Evolutionary conservation across 2,113 vertebrate genomes (phyloP).

Genomic region (Neopipo cinnamomea): DNA sequence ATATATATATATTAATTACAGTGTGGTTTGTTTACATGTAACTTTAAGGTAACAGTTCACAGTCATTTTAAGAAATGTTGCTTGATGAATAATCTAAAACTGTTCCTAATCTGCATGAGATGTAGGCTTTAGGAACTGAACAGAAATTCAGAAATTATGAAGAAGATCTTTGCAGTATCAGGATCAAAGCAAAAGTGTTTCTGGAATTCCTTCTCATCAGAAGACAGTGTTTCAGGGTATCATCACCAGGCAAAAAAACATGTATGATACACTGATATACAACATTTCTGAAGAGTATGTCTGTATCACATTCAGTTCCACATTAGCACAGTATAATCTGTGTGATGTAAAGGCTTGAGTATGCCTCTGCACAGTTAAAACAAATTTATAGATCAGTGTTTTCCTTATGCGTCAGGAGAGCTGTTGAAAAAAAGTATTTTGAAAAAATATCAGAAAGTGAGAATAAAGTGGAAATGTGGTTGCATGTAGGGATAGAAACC

Average conservation of each 20-base stretch:
- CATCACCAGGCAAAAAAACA: neutral
- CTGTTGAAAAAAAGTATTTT: neutral
- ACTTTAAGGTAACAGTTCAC: neutral
- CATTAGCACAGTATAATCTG: neutral
- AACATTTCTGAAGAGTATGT: neutral
- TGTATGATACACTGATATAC: neutral
- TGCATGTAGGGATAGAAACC: neutral
- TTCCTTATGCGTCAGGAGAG: neutral
- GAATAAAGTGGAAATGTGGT: neutral
- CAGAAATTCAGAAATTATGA: neutral
- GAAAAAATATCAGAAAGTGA: neutral
- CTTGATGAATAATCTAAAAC: neutral
- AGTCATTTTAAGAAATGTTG: neutral
- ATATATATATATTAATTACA: neutral
- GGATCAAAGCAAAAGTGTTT: neutral
- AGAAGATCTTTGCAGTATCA: neutral
- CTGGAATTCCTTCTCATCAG: neutral
- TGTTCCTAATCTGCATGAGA: neutral
- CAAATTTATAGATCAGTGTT: neutral
- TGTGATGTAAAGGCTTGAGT: neutral
- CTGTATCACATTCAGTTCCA: neutral
- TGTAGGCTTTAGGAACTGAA: neutral
- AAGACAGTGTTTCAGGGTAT: neutral
- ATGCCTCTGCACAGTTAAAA: neutral
- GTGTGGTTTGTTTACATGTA: neutral